Percentiles rank a stretch among this genome's conserved stretches.
Conservation (phyloP, 2,797 vertebrate genomes). For the Lacerta agilis region DNA sequence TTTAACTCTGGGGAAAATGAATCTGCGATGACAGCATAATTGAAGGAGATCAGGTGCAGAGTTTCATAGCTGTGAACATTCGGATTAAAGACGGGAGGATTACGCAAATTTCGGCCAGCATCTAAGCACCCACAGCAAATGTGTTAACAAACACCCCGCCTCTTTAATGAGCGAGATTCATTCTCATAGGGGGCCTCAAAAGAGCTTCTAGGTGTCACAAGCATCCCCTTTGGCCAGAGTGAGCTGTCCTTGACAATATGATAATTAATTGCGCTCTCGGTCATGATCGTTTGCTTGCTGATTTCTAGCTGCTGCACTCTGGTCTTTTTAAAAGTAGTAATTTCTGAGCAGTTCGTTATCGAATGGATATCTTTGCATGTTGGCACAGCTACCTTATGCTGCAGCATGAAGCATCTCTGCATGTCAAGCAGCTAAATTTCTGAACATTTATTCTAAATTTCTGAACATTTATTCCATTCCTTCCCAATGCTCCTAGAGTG, state of each 20-base stretch:
- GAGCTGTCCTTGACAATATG: neutral
- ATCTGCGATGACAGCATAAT: slow-evolving; percentile 14
- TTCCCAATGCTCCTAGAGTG: neutral
- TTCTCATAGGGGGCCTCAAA: slow-evolving; percentile 5
- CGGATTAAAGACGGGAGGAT: slow-evolving; percentile 29
- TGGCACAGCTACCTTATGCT: neutral
- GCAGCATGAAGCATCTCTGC: slow-evolving; percentile 16
- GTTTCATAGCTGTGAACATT: neutral
- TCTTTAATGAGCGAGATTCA: neutral
- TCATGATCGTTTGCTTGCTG: slow-evolving; percentile 17
- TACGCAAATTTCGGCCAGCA: neutral
- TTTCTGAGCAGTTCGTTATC: slow-evolving; percentile 45
- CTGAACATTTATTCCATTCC: slow-evolving; percentile 47
- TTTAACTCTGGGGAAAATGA: slow-evolving; percentile 22
- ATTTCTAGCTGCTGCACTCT: slow-evolving; percentile 35
- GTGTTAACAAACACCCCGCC: neutral
- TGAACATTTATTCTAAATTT: slow-evolving; percentile 38
- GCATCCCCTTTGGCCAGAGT: neutral
- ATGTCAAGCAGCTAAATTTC: slow-evolving; percentile 27
- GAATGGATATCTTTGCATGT: slow-evolving; percentile 35
- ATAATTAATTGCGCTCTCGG: slow-evolving; percentile 28
- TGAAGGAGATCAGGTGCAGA: slow-evolving; percentile 5
- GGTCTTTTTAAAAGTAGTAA: slow-evolving; percentile 39
- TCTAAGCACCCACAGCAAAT: slow-evolving; percentile 1
- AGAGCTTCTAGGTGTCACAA: neutral